These are phyloP conservation scores for Parnassius glacialis DNA, from an alignment of 2,888 invertebrate genomes.

Conservation along the genomic window DNA sequence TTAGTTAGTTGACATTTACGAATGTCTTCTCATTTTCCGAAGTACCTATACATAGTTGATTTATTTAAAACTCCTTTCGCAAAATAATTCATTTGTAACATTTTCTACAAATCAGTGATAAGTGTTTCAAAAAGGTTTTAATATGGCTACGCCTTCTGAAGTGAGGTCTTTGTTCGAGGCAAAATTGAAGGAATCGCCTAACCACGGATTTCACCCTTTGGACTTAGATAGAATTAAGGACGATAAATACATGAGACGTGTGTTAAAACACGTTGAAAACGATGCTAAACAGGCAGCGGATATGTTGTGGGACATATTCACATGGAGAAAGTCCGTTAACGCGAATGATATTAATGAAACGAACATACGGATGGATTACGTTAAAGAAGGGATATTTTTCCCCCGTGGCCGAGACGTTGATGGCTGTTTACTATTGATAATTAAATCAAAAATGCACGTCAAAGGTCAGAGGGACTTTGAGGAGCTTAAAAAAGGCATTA, in stretches of 20 bases:
- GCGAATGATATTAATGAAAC: constrained; percentile 86
- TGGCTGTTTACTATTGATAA: constrained; percentile 87
- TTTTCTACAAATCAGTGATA: neutral
- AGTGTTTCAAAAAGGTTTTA: neutral
- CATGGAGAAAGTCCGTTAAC: constrained; percentile 88
- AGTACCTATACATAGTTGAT: neutral
- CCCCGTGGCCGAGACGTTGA: constrained; percentile 90
- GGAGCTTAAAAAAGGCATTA: constrained; percentile 88
- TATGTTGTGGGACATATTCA: constrained; percentile 88
- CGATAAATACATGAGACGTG: constrained; percentile 85
- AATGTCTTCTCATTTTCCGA: neutral
- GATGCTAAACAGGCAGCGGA: constrained; percentile 82
- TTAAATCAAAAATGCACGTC: constrained; percentile 89
- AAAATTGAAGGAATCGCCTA: constrained; percentile 35
- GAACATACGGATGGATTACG: constrained; percentile 84
- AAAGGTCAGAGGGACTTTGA: constrained; percentile 89
- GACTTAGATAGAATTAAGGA: constrained; percentile 85
- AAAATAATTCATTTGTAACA: neutral
- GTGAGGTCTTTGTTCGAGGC: constrained; percentile 41
- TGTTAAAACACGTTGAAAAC: constrained; percentile 85
- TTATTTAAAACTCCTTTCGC: neutral
- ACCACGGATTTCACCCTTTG: constrained; percentile 73
- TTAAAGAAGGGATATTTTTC: constrained; percentile 88
- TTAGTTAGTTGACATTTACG: constrained; percentile 14
- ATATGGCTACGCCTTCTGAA: constrained; percentile 38